Evolutionary conservation across 2,888 invertebrate species (phyloP), one percentile per base, ranked within the genome.

Genomic region (Ennomos quercinarius): DNA sequence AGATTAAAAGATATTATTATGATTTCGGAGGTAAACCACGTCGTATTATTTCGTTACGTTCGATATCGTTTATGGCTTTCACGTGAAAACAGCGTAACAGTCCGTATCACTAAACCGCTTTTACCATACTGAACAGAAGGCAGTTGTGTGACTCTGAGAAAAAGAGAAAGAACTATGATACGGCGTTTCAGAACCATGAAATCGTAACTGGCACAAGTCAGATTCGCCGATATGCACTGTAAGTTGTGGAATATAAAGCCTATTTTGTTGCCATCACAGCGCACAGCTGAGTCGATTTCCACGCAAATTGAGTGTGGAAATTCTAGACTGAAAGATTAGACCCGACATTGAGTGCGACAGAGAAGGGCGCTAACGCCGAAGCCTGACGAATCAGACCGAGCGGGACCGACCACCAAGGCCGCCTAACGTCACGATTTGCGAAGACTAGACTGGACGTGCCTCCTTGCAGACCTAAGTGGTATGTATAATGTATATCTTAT

Each of bases 81-180:
- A 73, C 73, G 74, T 74, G 63, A 71, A 69, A 72, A 77, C 74
- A 69, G 77, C 80, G 79, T 75, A 76, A 83, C 80, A 76, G 84
- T 83, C 88, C 80, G 81, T 77, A 72, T 75, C 75, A 72, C 74
- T 75, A 74, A 81, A 86, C 78, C 78, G 86, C 83, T 85, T 82
- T 84, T 80, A 84, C 87, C 80, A 86, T 87, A 91, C 91, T 91
- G 85, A 78, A 83, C 77, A 78, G 77, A 70, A 83, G 86, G 87
- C 87, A 89, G 84, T 86, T 86, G 87, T 84, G 83, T 80, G 80
- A 76, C 83, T 83, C 68, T 84, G 76, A 79, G 83, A 86, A 89
- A 91, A 91, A 91, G 91, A 91, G 91, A 92, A 86, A 89, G 89
- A 91, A 84, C 82, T 81, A 89, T 81, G 77, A 71, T 68, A 81